Evolutionary conservation across 2,797 vertebrate species (phyloP), one percentile per base, ranked within the genome.

Genomic region (Chaetodon trifasciatus): DNA sequence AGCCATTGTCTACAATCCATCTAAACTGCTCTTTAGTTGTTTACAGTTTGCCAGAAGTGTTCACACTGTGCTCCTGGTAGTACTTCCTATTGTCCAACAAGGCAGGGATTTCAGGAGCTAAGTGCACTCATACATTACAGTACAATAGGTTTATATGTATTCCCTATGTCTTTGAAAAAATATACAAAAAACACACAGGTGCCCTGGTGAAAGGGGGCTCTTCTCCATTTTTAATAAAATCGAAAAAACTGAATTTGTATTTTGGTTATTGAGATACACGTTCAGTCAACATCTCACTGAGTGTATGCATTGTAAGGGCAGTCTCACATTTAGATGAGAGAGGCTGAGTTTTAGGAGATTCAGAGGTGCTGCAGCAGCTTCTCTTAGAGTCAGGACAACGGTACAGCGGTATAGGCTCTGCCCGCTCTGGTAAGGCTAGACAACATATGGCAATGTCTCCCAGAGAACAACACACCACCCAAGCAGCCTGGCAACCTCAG

Each of bases 381-480:
- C 73, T 61, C 62, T 81, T 44, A 53, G 75, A 82, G 78, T 81
- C 67, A 70, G 75, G 84, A 85, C 84, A 86, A 88, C 85, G 60
- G 81, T 74, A 40, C 75, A 87, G 86, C 52, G 44, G 81, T 79
- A 32, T 32, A 81, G 74, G 68, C 86, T 86, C 74, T 88, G 83
- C 50, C 78, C 82, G 77, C 86, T 76, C 89, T 91, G 86, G 79
- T 86, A 53, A 94, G 92, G 85, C 93, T 90, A 96, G 96, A 96
- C 95, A 95, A 88, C 96, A 96, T 96, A 96, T 96, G 95, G 95
- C 85, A 89, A 84, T 47, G 91, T 94, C 94, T 96, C 93, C 91
- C 81, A 90, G 90, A 92, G 92, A 95, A 94, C 92, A 92, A 92
- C 93, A 89, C 92, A 91, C 91, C 92, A 92, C 88, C 89, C 91